Conservation (phyloP, 2,888 invertebrate genomes). For the Fissipunctia ypsillon region DNA sequence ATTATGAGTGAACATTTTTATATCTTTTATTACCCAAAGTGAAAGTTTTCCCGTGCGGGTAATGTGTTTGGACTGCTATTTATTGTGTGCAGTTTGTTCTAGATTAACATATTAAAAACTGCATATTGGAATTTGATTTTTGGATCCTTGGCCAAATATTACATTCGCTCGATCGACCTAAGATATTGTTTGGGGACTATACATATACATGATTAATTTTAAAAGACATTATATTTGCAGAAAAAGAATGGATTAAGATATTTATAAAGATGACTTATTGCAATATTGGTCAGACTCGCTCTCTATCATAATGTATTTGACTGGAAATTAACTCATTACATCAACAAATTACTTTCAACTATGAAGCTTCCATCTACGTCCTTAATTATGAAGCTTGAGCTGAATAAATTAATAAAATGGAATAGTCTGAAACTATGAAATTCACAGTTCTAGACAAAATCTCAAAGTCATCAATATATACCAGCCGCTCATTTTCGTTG, state of each 20-base stretch:
- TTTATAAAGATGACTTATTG: background rate
- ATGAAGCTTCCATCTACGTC: background rate
- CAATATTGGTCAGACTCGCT: background rate
- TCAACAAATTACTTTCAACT: background rate
- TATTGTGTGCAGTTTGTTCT: slow-evolving; percentile 20
- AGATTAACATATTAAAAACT: slow-evolving; percentile 4
- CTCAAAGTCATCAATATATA: slow-evolving; percentile 28
- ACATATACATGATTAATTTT: no score
- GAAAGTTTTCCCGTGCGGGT: slow-evolving; percentile 44
- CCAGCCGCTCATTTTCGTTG: background rate
- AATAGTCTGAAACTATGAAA: background rate
- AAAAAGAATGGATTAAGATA: background rate
- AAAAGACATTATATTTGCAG: background rate
- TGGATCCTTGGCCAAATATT: background rate
- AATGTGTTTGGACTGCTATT: slow-evolving; percentile 39
- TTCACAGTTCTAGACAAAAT: slow-evolving; percentile 14
- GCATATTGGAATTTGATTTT: background rate
- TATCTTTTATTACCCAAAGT: slow-evolving; percentile 49
- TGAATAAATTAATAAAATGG: background rate
- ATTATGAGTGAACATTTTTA: slow-evolving; percentile 40
- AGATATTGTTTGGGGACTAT: no score
- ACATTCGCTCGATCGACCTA: background rate
- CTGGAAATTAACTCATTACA: background rate
- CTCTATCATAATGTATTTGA: background rate
- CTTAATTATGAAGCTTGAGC: background rate